phyloP scores from a whole-genome alignment of 2,113 vertebrate genomes.

The Tor tambroides region DNA sequence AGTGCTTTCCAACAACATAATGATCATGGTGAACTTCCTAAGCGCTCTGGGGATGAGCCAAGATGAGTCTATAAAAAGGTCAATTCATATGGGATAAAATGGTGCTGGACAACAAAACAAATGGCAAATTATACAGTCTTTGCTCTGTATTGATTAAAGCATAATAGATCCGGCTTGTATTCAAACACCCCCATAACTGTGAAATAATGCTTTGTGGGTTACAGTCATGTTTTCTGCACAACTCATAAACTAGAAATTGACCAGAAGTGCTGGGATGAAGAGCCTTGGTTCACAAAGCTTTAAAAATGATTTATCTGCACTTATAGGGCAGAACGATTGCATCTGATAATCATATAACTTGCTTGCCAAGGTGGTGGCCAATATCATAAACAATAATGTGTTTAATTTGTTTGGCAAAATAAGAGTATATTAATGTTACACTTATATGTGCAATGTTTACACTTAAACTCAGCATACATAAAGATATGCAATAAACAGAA shows the following conservation, averaged over 20 bases:
- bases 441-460: neutral
- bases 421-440: no score
- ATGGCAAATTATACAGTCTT: constrained; percentile 28
- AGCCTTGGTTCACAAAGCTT: neutral
- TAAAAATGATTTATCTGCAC: constrained; percentile 8
- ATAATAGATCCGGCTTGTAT: constrained; percentile 32
- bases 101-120: constrained; percentile 33
- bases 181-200: constrained; percentile 11
- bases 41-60: constrained; percentile 1
- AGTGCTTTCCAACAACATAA: constrained; percentile 2
- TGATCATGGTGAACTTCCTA: neutral
- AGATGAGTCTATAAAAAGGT: constrained; percentile 25
- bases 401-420: neutral
- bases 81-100: constrained; percentile 22
- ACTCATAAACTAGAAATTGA: constrained; percentile 25
- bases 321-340: neutral
- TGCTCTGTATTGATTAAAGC: constrained; percentile 40
- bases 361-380: neutral
- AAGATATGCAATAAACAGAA: neutral
- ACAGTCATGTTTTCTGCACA: constrained; percentile 18
- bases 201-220: constrained; percentile 32
- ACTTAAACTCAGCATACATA: neutral
- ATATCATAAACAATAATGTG: neutral
- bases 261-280: constrained; percentile 1
- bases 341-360: neutral